These are phyloP conservation scores for Anas bahamensis DNA, from an alignment of 2,797 vertebrate genomes.

Conservation along the genomic window DNA sequence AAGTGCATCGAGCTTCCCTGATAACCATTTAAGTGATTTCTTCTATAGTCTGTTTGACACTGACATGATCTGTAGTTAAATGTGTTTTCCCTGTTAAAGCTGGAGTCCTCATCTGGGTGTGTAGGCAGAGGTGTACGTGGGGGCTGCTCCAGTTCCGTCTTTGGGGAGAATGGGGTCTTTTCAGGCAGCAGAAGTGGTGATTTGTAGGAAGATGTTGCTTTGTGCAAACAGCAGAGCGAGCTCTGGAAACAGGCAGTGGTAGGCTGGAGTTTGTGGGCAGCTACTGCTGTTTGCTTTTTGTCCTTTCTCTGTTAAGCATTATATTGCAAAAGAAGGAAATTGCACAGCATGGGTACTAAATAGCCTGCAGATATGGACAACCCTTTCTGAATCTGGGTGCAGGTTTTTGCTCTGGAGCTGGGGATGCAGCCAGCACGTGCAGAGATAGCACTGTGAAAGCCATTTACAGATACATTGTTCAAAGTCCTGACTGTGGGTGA, in stretches of 20 bases:
- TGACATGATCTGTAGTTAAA: background rate
- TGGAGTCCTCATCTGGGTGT: background rate
- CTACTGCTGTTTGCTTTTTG: background rate
- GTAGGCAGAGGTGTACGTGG: background rate
- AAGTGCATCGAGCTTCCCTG: background rate
- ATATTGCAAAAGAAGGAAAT: background rate
- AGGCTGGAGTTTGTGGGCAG: background rate
- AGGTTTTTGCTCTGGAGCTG: background rate
- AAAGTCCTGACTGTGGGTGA: background rate
- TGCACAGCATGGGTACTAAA: no score
- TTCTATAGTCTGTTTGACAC: background rate
- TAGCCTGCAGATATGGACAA: background rate
- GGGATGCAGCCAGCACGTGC: fast-evolving
- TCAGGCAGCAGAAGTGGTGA: background rate
- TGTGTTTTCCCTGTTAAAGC: fast-evolving
- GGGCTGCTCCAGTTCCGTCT: background rate
- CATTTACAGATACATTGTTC: fast-evolving
- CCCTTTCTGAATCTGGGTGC: no score
- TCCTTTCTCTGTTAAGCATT: background rate
- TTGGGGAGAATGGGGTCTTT: background rate
- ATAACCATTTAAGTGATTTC: background rate
- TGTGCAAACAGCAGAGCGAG: background rate
- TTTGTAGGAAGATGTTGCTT: background rate
- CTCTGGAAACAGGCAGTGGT: background rate
- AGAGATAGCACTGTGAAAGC: no score